Evolutionary conservation across 2,888 invertebrate genomes (phyloP).

Genomic region (Calameuta filiformis): DNA sequence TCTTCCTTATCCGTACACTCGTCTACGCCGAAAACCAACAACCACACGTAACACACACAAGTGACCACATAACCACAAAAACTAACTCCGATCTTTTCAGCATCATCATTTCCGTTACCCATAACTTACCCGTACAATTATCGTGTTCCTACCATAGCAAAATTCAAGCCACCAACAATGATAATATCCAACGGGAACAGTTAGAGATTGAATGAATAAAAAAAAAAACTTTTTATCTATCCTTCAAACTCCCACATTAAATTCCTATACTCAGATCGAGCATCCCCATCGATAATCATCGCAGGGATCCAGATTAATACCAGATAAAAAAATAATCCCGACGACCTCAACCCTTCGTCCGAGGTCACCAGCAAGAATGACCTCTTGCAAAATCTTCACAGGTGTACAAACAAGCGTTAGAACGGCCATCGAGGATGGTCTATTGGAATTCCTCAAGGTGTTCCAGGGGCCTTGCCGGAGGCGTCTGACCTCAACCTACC

Average conservation of each 20-base stretch:
- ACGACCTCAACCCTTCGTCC: neutral
- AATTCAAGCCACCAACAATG: too few relatives aligned
- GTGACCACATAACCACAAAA: neutral
- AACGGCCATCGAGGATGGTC: neutral
- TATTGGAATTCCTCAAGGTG: neutral
- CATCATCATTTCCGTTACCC: neutral
- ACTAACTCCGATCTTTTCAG: neutral
- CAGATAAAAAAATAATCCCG: neutral
- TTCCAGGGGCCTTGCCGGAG: neutral
- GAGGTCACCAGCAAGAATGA: neutral
- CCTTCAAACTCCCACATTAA: too few relatives aligned
- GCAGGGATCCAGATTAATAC: neutral
- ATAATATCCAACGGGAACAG: too few relatives aligned
- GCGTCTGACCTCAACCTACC: neutral
- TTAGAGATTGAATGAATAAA: too few relatives aligned
- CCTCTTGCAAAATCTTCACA: neutral
- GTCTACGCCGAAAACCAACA: neutral
- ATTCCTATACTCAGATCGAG: too few relatives aligned
- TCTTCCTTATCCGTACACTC: neutral
- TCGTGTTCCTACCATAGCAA: neutral
- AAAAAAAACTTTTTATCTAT: too few relatives aligned
- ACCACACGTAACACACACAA: neutral
- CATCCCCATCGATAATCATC: neutral
- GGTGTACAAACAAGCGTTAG: neutral
- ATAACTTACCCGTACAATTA: neutral